Percentiles rank a stretch among this genome's conserved stretches.
Conservation (phyloP, 2,797 vertebrate species). For the Halcyon leucocephala region DNA sequence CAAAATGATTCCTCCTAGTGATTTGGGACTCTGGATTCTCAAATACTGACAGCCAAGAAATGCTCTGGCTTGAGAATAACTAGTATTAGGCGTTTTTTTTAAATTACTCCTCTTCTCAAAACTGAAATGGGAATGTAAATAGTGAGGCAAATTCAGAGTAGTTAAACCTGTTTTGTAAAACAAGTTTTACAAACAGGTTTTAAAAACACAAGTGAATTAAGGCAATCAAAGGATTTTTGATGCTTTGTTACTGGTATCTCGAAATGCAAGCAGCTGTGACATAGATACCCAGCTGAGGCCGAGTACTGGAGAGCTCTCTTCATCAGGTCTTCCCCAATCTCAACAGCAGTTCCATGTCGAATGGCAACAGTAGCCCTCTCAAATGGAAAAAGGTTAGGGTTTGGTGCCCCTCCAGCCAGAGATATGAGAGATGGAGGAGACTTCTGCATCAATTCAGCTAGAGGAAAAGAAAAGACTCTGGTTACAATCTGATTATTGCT, state of each 20-base stretch:
- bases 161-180: not conserved
- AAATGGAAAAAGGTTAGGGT: constrained; percentile 92
- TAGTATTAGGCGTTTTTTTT: not conserved
- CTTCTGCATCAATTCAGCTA: constrained; percentile 87
- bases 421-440: constrained; percentile 90
- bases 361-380: constrained; percentile 81
- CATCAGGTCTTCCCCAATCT: constrained; percentile 84
- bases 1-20: not conserved
- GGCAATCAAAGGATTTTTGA: not conserved
- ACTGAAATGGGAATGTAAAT: not conserved
- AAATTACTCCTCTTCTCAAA: not conserved
- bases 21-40: not conserved
- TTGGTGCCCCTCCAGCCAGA: constrained; percentile 90
- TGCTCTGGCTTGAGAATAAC: not conserved
- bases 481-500: not conserved
- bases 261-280: not conserved
- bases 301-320: constrained; percentile 94
- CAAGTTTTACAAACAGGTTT: not conserved
- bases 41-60: not conserved
- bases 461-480: not conserved
- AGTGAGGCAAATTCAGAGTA: not conserved
- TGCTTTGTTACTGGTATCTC: not conserved
- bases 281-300: constrained; percentile 84
- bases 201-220: not conserved
- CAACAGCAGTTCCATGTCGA: constrained; percentile 80